Evolutionary conservation across 2,888 invertebrate genomes (phyloP), one percentile per base, ranked within the genome.

Genomic region (Caenorhabditis zanzibari): DNA sequence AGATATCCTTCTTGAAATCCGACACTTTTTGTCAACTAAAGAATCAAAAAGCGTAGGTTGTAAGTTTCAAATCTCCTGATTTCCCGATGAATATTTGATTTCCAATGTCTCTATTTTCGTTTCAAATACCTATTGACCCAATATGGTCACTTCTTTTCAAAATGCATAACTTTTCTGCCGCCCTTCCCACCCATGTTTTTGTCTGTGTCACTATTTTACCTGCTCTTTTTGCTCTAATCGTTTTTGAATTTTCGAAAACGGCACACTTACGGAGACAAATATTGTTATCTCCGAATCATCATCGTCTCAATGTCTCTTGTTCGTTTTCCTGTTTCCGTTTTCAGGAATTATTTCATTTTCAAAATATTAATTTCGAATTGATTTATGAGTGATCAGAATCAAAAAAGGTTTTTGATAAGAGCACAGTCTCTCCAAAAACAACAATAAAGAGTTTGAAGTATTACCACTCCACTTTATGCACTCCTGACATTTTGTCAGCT

Each of bases 251-350:
- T 54, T 19, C n/a, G 66, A 47, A 64, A 75, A 58, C 47, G 64
- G 54, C 54, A 63, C 32, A 63, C 26, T 38, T 19, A 7, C 44
- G 32, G 58, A 59, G 66, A 44, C 66, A 75, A 75, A 75, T 56
- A 75, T 44, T 75, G 66, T 75, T 75, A 75, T 75, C 75, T 75
- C 75, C 66, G 66, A 24, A 64, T 63, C 66, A 75, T 66, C 75
- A 58, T 26, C 54, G 14, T 73, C 59, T 58, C 58, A 41, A 41
- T 64, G 19, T 68, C 58, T 75, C 75, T 26, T 26, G 28, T 38
- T 28, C 47, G 28, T 58, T 35, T 75, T 66, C 66, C 71, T 58
- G 47, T 58, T 58, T 59, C 59, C 19, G 12, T 68, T 35, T 44
- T 24, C 58, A 28, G 41, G 28, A 26, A 54, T 35, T 66, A 14